Evolutionary conservation across 2,113 vertebrate genomes (phyloP), one percentile per base, ranked within the genome.

Genomic region (Aphyosemion australe): DNA sequence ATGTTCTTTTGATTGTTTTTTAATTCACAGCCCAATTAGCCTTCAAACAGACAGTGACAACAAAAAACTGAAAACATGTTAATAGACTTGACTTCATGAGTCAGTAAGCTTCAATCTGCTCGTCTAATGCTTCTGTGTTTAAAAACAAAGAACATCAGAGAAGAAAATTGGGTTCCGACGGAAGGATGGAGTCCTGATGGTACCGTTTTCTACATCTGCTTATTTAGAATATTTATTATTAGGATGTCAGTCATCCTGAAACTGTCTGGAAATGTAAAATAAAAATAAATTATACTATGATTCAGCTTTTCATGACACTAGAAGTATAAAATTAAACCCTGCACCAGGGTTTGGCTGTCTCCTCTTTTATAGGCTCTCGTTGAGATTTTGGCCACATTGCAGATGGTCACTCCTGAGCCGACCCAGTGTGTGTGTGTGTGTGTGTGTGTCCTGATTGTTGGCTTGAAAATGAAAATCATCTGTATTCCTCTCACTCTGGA

Each of bases 401-500:
- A 85, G 84, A 79, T 82, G 84, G 88, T 79, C 82, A 74, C 51
- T 74, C 45, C 74, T 46, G 61, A 74, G 79, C 65, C 26, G 58
- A 65, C 74, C 20, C 59, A 61, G 63, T 79, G 68, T 72, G 61
- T 73, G 46, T 41, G 67, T 67, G 63, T 58, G 61, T 64, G 58
- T 64, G 68, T 48, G 16, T 10, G 49, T 51, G 71, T 56, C 15
- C 19, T 60, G 21, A 34, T 54, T 57, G 21, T n/a, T 48, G 72
- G 53, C 71, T 80, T 69, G 80, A 71, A 81, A 83, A 80, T 47
- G 67, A 75, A 47, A 48, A 78, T 83, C 80, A 89, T 90, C 80
- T 84, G 82, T 82, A 90, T 89, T 89, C 89, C 61, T 46, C 76
- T 90, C 87, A 87, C 81, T 87, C 62, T 48, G 42, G 39, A 76